These are phyloP conservation scores for Cheilosia impressa DNA, from an alignment of 2,888 invertebrate genomes.

Conservation along the genomic window DNA sequence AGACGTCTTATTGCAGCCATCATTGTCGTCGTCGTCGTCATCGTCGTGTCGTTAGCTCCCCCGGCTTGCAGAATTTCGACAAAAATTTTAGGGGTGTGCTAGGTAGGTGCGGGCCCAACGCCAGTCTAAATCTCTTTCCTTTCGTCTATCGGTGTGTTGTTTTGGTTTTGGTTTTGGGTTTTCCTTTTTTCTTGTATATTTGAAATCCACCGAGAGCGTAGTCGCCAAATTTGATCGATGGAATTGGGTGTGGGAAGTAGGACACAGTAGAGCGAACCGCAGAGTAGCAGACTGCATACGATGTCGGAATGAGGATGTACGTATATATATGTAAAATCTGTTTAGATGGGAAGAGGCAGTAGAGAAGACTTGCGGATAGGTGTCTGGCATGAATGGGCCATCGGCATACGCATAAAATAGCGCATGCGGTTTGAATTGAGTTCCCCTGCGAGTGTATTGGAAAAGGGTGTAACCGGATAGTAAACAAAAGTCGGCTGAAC, in stretches of 20 bases:
- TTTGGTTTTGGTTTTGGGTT: conserved; percentile 18
- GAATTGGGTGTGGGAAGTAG: conserved; percentile 49
- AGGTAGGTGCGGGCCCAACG: conserved; percentile 10
- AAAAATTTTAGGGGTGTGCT: conserved; percentile 8
- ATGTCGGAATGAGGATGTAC: conserved; percentile 43
- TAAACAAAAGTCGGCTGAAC: too few species aligned
- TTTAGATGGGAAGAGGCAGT: too few species aligned
- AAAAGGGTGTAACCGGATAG: conserved; percentile 43
- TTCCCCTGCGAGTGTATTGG: conserved; percentile 7
- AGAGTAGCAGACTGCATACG: neutral
- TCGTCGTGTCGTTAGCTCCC: conserved; percentile 18
- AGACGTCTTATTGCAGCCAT: conserved; percentile 44
- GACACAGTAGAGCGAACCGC: conserved; percentile 8
- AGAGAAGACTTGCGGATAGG: neutral
- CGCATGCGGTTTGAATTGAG: conserved; percentile 36
- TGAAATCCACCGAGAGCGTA: conserved; percentile 17
- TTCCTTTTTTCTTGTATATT: neutral
- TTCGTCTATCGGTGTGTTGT: conserved; percentile 37
- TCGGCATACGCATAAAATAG: neutral
- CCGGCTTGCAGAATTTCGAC: conserved; percentile 16
- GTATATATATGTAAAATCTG: neutral
- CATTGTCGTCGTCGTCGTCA: conserved; percentile 1
- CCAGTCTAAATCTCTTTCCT: conserved; percentile 14
- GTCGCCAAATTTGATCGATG: conserved; percentile 32
- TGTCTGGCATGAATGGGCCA: neutral